Evolutionary conservation across 2,888 invertebrate species (phyloP).

Genomic region (Nomada fucata): DNA sequence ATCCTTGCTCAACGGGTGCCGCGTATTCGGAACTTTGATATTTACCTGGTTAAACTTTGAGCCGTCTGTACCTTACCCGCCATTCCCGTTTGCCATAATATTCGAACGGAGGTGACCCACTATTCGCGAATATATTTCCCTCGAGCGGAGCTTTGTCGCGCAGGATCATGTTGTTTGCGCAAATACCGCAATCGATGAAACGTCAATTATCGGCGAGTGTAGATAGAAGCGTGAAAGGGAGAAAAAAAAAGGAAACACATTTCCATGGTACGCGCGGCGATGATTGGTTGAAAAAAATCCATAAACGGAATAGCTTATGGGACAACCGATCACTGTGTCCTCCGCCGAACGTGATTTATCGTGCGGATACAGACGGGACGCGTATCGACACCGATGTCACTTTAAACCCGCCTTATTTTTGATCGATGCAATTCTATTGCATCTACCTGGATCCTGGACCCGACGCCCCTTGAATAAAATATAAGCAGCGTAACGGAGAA

Average conservation of each 20-base stretch:
- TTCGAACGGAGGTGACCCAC: not conserved
- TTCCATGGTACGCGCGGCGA: not conserved
- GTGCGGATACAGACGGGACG: slow-evolving; percentile 17
- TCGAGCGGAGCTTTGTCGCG: not conserved
- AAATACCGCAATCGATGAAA: not conserved
- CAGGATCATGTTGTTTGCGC: not conserved
- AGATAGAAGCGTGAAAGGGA: not conserved
- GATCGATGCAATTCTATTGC: slow-evolving; percentile 54
- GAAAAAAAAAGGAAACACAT: slow-evolving; percentile 7
- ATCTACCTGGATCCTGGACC: slow-evolving; percentile 13
- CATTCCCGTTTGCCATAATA: not conserved
- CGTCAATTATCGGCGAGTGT: not conserved
- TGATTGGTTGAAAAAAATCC: slow-evolving; percentile 19
- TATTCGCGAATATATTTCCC: not conserved
- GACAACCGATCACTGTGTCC: not conserved
- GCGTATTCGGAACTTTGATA: too few species aligned
- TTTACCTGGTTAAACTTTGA: too few species aligned
- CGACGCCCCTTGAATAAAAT: slow-evolving; percentile 45
- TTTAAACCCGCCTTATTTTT: slow-evolving; percentile 39
- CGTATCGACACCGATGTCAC: slow-evolving; percentile 38
- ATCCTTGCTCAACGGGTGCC: too few species aligned
- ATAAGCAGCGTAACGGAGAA: slow-evolving; percentile 5
- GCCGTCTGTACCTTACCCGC: not conserved
- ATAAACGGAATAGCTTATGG: slow-evolving; percentile 30
- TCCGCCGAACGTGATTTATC: slow-evolving; percentile 46